Evolutionary conservation across 2,113 vertebrate genomes (phyloP).

Genomic region (Syrrhaptes paradoxus): DNA sequence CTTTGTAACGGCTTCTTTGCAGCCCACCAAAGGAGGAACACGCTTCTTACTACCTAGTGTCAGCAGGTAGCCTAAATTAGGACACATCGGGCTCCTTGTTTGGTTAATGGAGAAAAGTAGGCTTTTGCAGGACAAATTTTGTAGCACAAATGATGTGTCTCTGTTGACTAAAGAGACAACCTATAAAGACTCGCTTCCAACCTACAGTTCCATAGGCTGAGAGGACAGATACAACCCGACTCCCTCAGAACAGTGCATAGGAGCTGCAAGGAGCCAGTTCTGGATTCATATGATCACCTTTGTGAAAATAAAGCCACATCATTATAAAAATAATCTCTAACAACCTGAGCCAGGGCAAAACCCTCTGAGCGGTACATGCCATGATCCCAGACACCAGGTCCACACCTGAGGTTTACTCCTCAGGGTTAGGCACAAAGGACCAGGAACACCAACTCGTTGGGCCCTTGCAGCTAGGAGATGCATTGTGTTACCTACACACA

Average conservation of each 20-base stretch:
- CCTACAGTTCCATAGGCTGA: not conserved
- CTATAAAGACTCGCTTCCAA: not conserved
- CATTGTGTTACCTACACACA: not conserved
- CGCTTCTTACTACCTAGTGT: not conserved
- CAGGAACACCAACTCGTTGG: not conserved
- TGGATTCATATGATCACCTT: not conserved
- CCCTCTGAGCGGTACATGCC: not conserved
- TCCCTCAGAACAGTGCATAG: not conserved
- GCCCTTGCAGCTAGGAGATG: not conserved
- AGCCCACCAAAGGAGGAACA: not conserved
- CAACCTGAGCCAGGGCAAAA: not conserved
- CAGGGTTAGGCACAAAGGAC: not conserved
- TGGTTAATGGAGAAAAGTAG: not conserved
- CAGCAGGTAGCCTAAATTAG: not conserved
- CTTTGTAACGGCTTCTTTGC: not conserved
- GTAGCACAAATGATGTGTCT: not conserved
- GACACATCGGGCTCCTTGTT: not conserved
- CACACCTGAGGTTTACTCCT: not conserved
- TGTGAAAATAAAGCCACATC: not conserved
- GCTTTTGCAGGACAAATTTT: not conserved
- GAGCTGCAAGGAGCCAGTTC: not conserved
- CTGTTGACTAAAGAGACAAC: not conserved
- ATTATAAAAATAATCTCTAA: not conserved
- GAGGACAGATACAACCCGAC: not conserved
- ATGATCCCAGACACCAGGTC: not conserved